Conservation (phyloP, 2,797 vertebrate species). For the Meda fulgida region DNA sequence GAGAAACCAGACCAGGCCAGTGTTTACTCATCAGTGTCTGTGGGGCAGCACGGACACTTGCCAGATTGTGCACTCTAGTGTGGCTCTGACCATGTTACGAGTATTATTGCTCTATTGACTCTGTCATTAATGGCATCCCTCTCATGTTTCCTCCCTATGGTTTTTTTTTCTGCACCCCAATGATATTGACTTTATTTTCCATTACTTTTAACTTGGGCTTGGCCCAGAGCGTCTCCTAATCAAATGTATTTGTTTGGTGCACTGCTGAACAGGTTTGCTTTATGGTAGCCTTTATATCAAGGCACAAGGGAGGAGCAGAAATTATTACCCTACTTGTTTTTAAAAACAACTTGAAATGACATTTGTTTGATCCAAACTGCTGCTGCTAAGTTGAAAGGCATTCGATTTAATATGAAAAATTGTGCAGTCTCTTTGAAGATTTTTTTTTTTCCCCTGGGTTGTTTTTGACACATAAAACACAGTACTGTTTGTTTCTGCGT, state of each 20-base stretch:
- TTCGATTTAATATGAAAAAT: slow-evolving; percentile 64
- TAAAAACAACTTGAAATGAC: slow-evolving; percentile 61
- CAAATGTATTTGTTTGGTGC: slow-evolving; percentile 75
- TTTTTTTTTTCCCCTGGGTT: slow-evolving; percentile 22
- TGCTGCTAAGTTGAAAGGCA: slow-evolving; percentile 65
- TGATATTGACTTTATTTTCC: slow-evolving; percentile 51
- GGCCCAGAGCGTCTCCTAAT: slow-evolving; percentile 68
- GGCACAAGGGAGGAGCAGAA: slow-evolving; percentile 52
- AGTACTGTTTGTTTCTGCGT: background rate
- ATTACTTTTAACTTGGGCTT: slow-evolving; percentile 54
- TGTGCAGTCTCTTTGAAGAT: slow-evolving; percentile 65
- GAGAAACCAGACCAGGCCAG: slow-evolving; percentile 41
- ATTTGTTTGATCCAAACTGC: slow-evolving; percentile 69
- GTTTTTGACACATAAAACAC: background rate
- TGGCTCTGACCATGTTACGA: slow-evolving; percentile 58
- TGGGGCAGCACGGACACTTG: slow-evolving; percentile 7
- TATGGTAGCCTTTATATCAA: slow-evolving; percentile 72
- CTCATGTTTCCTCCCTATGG: slow-evolving; percentile 27
- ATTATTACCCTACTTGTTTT: slow-evolving; percentile 64
- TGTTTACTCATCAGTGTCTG: slow-evolving; percentile 52
- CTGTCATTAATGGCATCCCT: slow-evolving; percentile 43
- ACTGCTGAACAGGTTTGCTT: slow-evolving; percentile 72
- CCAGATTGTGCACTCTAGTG: slow-evolving; percentile 23
- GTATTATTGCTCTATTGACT: slow-evolving; percentile 61
- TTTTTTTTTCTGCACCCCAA: background rate